Evolutionary conservation across 2,113 vertebrate species (phyloP), one percentile per base, ranked within the genome.

Genomic region (Ceyx margarethae): DNA sequence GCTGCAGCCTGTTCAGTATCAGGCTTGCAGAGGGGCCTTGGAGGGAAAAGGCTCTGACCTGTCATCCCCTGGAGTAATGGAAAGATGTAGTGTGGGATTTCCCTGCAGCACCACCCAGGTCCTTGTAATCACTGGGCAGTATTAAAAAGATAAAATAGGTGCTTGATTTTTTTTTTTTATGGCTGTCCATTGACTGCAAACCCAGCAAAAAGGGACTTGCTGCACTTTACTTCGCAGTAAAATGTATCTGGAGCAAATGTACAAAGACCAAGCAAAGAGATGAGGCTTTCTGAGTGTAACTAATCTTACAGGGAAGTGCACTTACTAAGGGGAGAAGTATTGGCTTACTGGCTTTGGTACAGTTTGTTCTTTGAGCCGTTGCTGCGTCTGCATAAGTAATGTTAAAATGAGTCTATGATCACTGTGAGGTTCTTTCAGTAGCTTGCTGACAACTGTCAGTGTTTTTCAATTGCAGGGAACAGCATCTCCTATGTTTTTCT

Each of bases 221-320:
- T 71, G 29, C 2, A 16, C 11, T 81, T 85, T 13, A 10, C 13
- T 64, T 53, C 22, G 25, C 23, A 58, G 33, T 31, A 9, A 80
- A 85, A 42, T 3, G 6, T 14, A 22, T 40, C 79, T 54, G 67
- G 33, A 79, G 54, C 43, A 62, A 68, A 3, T 4, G 7, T 14
- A 16, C 10, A 31, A 73, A 82, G 33, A 42, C 14, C 54, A 58
- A 73, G 37, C 7, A 60, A 7, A 71, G 58, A 58, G 6, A 45
- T 0, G 5, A 67, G 64, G 15, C 14, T 85, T 81, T 82, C n/a
- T 17, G 77, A 33, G 57, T 0, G 0, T 17, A 33, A 53, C 40
- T 87, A 17, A 25, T 83, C 85, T 74, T 64, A 31, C 18, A 33
- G 87, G 45, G 42, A 66, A 16, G 5, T 58, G 31, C 50, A 42